These are phyloP conservation scores for Trimorus sp. DNA, from an alignment of 2,888 invertebrate species.

Conservation along the genomic window DNA sequence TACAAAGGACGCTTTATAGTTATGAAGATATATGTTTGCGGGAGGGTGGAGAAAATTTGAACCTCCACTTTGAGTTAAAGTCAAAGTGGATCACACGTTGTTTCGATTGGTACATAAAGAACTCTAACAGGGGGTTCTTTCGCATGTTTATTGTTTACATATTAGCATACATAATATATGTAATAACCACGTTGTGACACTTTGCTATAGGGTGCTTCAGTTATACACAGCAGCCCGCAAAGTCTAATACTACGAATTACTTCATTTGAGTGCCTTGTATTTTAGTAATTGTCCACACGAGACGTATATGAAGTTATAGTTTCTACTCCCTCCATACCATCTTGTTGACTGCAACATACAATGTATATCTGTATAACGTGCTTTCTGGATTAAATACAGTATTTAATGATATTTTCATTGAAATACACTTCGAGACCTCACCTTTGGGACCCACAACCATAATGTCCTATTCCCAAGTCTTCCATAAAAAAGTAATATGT, in stretches of 20 bases:
- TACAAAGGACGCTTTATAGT: background rate
- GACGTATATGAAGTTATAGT: conserved; percentile 45
- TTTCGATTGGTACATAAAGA: too few species aligned
- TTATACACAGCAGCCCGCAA: conserved; percentile 63
- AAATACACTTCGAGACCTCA: background rate
- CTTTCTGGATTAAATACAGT: conserved; percentile 43
- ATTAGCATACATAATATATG: too few species aligned
- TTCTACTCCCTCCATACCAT: conserved; percentile 41
- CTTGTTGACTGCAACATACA: conserved; percentile 51
- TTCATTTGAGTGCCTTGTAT: conserved; percentile 47
- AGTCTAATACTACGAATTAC: conserved; percentile 59
- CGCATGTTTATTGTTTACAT: too few species aligned
- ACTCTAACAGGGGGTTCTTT: too few species aligned
- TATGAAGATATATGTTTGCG: background rate
- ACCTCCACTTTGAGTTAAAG: too few species aligned
- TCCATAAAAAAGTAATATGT: too few species aligned
- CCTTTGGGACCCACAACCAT: too few species aligned
- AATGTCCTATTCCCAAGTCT: too few species aligned
- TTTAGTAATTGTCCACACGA: conserved; percentile 44
- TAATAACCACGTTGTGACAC: conserved; percentile 54
- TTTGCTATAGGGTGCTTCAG: conserved; percentile 62
- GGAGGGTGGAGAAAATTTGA: too few species aligned
- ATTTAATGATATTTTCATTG: background rate
- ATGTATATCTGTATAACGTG: conserved; percentile 41
- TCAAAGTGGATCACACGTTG: too few species aligned